phyloP scores from a whole-genome alignment of 2,113 vertebrate species.

The Labrus mixtus region DNA sequence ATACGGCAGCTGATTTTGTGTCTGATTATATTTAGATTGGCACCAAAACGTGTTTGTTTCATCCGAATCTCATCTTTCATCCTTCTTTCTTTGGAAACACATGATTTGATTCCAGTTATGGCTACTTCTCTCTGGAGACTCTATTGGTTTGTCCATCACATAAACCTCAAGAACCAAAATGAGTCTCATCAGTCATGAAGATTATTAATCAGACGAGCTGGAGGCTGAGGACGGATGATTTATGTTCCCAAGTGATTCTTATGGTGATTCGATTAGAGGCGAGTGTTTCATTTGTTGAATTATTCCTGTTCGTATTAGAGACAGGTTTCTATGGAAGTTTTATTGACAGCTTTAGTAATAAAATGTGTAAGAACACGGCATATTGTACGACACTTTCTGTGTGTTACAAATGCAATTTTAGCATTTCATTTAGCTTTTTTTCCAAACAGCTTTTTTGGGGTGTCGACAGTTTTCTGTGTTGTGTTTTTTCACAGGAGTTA shows the following conservation, averaged over 20 bases:
- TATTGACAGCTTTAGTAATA: slow-evolving; percentile 59
- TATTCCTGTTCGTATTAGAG: slow-evolving; percentile 59
- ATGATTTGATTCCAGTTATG: slow-evolving; percentile 20
- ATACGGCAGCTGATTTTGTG: slow-evolving; percentile 59
- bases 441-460: too few species aligned
- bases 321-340: slow-evolving; percentile 43
- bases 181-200: background rate
- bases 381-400: too few species aligned
- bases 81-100: background rate
- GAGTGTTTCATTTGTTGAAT: slow-evolving; percentile 36
- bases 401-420: too few species aligned
- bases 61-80: slow-evolving; percentile 44
- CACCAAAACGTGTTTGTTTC: slow-evolving; percentile 39
- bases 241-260: background rate
- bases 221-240: background rate
- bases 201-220: slow-evolving; percentile 12
- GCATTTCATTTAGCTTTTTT: too few species aligned
- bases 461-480: too few species aligned
- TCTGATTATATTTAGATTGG: slow-evolving; percentile 65
- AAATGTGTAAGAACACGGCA: slow-evolving; percentile 22
- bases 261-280: slow-evolving; percentile 38
- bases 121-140: slow-evolving; percentile 4
- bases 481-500: too few species aligned
- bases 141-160: background rate
- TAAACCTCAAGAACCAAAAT: background rate